Base-by-base conservation (phyloP, 1,140 invertebrate species). In the Tribolium madens region DNA sequence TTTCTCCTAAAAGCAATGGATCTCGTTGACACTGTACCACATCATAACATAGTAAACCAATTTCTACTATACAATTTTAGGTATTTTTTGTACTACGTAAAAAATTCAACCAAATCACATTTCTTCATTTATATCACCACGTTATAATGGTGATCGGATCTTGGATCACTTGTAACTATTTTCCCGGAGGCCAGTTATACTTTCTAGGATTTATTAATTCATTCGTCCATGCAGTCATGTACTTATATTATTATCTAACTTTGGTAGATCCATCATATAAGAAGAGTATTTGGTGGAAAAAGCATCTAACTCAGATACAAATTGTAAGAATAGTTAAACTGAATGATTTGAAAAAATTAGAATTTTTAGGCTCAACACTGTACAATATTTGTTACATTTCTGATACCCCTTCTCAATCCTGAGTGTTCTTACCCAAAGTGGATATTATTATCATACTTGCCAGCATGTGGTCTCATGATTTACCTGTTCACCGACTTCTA, bases 61-160 rank as follows among this genome's bases (percentile, higher is more conserved):
- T 7, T 9, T 15, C 14, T 71, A 26, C 3, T 26, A 6, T 26
- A n/a, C n/a, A 5, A 71, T 72, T 85, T 12, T 85, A 91, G 89
- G 84, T 96, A 36, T 97, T 97, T 86, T 96, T 97, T 86, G 90
- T 97, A 31, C 85, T 97, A 50, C 88, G 94, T 46, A 97, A 97
- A 86, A 97, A 97, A 83, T 89, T 93, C 73, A 91, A 91, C 77
- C 95, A 97, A 83, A 87, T 96, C 6, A 92, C 93, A 3, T 95
- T 97, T 84, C 89, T 97, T 13, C 96, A 97, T 80, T 91, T 97
- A 1, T 96, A 96, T 84, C 96, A 97, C 85, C 96, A 97, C 84
- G 88, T 92, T 6, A 92, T 92, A 13, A 96, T 96, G 90, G 88
- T 90, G 1, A 73, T 91, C 0, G 87, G 90, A 2, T 87, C 87